phyloP scores from a whole-genome alignment of 2,113 vertebrate genomes.

The Microtus richardsoni region DNA sequence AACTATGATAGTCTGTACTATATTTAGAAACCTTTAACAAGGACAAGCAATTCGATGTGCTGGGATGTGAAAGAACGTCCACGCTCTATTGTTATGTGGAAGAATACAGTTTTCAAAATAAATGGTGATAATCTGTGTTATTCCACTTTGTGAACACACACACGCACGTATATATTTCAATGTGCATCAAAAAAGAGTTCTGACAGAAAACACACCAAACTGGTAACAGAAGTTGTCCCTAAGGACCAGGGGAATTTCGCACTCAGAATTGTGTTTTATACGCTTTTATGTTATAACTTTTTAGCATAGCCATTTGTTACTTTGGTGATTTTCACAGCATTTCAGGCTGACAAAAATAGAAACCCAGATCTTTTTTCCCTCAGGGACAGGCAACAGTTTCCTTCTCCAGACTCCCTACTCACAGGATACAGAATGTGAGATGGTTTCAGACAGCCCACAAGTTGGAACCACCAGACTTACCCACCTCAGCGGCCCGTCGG shows the following conservation, averaged over 20 bases:
- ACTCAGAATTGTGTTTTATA: conserved; percentile 26
- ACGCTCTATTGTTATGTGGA: background rate
- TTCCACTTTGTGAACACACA: background rate
- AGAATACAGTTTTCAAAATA: conserved; percentile 9
- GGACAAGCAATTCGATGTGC: background rate
- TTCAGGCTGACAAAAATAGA: conserved; percentile 9
- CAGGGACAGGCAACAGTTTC: background rate
- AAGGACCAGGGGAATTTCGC: background rate
- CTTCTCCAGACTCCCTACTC: background rate
- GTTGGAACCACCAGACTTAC: background rate
- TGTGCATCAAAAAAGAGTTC: background rate
- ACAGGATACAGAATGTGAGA: background rate
- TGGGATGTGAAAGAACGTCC: background rate
- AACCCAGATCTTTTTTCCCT: conserved; percentile 3
- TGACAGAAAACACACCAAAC: conserved; percentile 4
- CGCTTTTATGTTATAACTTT: conserved; percentile 12
- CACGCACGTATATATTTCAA: background rate
- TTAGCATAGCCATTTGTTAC: conserved; percentile 44
- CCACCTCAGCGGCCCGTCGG: background rate
- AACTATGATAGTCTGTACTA: background rate
- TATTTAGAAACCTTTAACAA: conserved; percentile 40
- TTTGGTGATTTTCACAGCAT: conserved; percentile 55
- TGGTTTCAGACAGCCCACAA: background rate
- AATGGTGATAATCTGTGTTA: conserved; percentile 22
- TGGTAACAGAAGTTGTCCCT: background rate